Evolutionary conservation across 2,888 invertebrate species (phyloP).

Genomic region (Polydrusus cervinus): DNA sequence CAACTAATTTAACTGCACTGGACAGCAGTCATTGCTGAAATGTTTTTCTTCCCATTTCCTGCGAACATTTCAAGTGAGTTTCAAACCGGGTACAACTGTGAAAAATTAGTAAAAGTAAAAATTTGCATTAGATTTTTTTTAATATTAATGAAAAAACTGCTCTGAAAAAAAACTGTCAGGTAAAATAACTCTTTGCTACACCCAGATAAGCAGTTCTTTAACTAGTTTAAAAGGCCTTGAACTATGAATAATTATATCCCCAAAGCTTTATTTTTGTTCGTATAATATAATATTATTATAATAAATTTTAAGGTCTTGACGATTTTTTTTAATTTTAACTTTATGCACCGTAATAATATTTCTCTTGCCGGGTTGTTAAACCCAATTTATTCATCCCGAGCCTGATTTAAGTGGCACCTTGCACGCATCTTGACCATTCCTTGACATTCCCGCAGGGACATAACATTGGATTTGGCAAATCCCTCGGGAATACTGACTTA

Average conservation of each 20-base stretch:
- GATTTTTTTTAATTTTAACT: too few species aligned
- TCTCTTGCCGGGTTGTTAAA: conserved; percentile 22
- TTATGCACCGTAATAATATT: not conserved
- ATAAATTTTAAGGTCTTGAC: too few species aligned
- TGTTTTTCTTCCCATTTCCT: conserved; percentile 6
- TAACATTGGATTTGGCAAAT: conserved; percentile 33
- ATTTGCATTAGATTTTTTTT: not conserved
- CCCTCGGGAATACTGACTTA: conserved; percentile 16
- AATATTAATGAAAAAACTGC: too few species aligned
- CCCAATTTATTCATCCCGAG: conserved; percentile 34
- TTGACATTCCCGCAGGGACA: conserved; percentile 30
- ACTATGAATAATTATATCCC: too few species aligned
- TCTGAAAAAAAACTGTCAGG: too few species aligned
- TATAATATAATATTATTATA: too few species aligned
- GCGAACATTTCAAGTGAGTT: not conserved
- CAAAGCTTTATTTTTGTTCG: too few species aligned
- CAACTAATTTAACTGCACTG: conserved; percentile 19
- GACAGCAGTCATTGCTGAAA: conserved; percentile 19
- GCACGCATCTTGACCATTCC: conserved; percentile 45
- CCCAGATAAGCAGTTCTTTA: too few species aligned
- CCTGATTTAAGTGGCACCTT: conserved; percentile 41
- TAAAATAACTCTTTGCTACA: too few species aligned
- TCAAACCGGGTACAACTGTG: not conserved
- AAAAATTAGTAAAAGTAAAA: conserved; percentile 16
- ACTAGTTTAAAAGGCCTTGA: too few species aligned